Percentiles rank a stretch among this genome's conserved stretches.
Evolutionary conservation across 1,140 invertebrate species (phyloP).

Genomic region (Argopecten irradians): DNA sequence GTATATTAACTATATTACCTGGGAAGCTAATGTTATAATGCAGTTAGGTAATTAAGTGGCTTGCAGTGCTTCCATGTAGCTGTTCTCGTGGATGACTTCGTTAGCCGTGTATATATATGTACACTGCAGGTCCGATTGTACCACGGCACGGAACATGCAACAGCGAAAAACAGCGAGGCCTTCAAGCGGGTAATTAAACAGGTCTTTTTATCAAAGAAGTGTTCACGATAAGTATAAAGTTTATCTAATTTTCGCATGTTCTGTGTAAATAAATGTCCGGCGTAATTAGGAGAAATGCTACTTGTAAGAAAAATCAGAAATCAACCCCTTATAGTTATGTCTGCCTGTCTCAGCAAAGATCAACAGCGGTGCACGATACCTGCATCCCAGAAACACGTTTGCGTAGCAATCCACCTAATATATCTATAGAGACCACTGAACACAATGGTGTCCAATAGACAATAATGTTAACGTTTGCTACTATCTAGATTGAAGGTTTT

Average conservation of each 20-base stretch:
- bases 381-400: no score
- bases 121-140: background rate
- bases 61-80: no score
- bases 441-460: no score
- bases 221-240: background rate
- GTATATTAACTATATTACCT: no score
- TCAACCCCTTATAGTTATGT: background rate
- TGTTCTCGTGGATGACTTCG: background rate
- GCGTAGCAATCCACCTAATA: no score
- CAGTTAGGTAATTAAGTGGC: no score
- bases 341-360: background rate
- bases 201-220: background rate
- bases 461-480: no score
- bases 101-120: background rate
- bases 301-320: background rate
- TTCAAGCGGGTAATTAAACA: background rate
- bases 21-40: no score
- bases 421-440: no score
- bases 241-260: background rate
- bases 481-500: no score
- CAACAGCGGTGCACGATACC: background rate
- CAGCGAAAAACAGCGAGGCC: background rate
- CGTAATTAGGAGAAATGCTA: background rate
- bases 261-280: background rate
- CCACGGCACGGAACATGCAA: background rate